Evolutionary conservation across 1,140 invertebrate genomes (phyloP).

Genomic region (Parasteatoda tepidariorum): DNA sequence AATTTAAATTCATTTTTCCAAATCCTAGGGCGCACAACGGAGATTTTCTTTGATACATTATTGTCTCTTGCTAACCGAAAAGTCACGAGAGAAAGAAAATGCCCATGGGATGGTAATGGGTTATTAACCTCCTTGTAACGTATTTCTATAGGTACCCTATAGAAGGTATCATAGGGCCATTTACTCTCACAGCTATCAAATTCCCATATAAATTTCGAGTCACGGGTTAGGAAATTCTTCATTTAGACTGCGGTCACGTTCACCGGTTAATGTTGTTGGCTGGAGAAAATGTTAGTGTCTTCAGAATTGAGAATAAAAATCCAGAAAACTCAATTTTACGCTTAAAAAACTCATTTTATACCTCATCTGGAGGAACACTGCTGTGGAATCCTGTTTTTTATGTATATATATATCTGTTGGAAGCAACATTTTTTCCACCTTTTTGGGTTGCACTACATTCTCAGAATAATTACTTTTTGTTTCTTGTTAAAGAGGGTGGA

Average conservation of each 20-base stretch:
- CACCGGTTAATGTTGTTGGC: background rate
- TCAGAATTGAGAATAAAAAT: slow-evolving; percentile 21
- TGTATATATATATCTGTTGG: no score
- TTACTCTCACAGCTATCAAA: slow-evolving; percentile 31
- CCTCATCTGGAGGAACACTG: background rate
- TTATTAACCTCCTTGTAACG: slow-evolving; percentile 34
- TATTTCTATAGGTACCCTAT: slow-evolving; percentile 27
- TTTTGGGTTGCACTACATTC: no score
- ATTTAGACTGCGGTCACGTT: slow-evolving; percentile 34
- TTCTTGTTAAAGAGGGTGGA: no score
- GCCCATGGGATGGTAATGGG: slow-evolving; percentile 10
- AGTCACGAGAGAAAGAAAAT: background rate
- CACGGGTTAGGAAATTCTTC: slow-evolving; percentile 24
- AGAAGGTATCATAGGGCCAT: slow-evolving; percentile 43
- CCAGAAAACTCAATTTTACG: slow-evolving; percentile 56
- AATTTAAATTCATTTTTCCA: no score
- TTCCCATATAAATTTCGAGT: slow-evolving; percentile 25
- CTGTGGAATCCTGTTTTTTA: no score
- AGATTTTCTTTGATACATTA: no score
- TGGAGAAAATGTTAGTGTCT: background rate
- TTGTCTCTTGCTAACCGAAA: no score
- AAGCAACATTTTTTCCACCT: no score
- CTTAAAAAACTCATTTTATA: slow-evolving; percentile 42
- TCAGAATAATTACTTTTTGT: no score
- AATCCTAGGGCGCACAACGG: no score